These are phyloP conservation scores for Archilochus colubris DNA, from an alignment of 2,113 vertebrate genomes.

Conservation along the genomic window DNA sequence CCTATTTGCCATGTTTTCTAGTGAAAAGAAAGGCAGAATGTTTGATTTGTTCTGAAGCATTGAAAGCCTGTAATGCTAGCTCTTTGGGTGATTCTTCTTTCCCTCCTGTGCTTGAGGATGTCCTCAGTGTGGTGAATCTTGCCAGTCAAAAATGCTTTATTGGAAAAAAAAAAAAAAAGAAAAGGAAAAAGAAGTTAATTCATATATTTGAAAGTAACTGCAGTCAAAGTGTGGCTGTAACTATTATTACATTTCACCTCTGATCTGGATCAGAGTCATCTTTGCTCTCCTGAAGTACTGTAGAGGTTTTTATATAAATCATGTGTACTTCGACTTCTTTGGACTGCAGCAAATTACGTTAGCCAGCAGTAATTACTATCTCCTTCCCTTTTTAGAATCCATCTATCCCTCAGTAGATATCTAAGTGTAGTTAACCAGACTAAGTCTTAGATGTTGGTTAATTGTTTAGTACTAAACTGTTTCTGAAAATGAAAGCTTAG, in stretches of 20 bases:
- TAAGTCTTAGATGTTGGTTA: background rate
- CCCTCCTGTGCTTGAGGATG: background rate
- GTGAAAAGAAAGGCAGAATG: background rate
- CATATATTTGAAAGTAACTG: background rate
- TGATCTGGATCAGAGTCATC: background rate
- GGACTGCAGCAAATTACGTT: background rate
- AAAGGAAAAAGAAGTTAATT: background rate
- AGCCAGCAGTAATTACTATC: background rate
- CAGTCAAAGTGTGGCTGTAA: background rate
- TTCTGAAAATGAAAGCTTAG: background rate
- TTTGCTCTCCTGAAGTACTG: background rate
- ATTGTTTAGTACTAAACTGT: background rate
- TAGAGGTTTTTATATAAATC: background rate
- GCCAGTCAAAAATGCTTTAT: background rate
- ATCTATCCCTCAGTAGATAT: background rate
- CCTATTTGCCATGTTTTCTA: background rate
- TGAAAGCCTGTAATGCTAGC: slow-evolving; percentile 5
- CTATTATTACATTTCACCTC: background rate
- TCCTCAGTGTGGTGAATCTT: background rate
- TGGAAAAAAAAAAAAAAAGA: background rate
- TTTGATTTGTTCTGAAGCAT: slow-evolving; percentile 12
- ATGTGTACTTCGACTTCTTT: background rate
- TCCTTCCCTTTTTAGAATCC: background rate
- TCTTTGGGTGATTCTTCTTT: background rate
- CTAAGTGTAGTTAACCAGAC: background rate